These are phyloP conservation scores for Pluvialis apricaria DNA, from an alignment of 2,113 vertebrate genomes.

Conservation along the genomic window DNA sequence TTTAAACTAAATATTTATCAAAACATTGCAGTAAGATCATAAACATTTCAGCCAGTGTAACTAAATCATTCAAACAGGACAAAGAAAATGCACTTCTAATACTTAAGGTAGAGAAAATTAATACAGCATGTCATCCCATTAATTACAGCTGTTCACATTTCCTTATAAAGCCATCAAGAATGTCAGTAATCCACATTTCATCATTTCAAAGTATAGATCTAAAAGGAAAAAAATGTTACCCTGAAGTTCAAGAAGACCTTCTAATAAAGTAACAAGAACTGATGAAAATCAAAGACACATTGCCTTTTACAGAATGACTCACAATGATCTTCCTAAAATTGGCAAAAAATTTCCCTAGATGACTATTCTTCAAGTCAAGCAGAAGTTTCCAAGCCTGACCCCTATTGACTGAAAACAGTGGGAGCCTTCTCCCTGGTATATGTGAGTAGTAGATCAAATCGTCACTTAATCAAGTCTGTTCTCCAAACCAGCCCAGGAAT, in stretches of 20 bases:
- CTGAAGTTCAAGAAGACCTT: neutral
- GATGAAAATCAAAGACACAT: neutral
- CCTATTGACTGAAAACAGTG: neutral
- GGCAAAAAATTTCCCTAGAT: neutral
- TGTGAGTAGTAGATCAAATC: neutral
- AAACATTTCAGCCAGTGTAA: neutral
- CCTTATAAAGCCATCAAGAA: neutral
- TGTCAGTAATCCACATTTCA: neutral
- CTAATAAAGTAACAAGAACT: neutral
- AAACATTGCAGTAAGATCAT: neutral
- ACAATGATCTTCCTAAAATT: neutral
- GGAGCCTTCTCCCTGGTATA: neutral
- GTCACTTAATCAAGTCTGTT: neutral
- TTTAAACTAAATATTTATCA: neutral
- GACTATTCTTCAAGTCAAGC: neutral
- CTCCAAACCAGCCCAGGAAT: neutral
- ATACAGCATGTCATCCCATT: neutral
- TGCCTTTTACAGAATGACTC: neutral
- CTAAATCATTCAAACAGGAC: neutral
- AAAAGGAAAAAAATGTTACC: neutral
- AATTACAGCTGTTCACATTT: neutral
- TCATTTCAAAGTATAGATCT: neutral
- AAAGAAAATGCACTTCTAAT: neutral
- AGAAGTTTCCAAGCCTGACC: neutral
- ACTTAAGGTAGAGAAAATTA: constrained; percentile 1